Evolutionary conservation across 2,888 invertebrate genomes (phyloP), one percentile per base, ranked within the genome.

Genomic region (Pristionchus fissidentatus): DNA sequence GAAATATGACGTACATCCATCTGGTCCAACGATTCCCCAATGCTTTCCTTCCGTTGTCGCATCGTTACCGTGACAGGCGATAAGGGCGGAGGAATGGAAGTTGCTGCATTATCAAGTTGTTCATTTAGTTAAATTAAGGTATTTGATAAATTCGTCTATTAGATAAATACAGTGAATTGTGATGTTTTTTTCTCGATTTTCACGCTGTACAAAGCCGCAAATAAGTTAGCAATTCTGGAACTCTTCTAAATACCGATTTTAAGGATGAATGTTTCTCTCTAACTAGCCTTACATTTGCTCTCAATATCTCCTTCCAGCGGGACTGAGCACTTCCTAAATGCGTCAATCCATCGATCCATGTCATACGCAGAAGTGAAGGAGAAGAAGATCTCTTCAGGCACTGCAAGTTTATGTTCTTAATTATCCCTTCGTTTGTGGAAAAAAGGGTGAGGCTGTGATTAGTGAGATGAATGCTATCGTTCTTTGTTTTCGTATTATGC

Each of bases 321-420:
- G 0, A 86, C 84, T 15, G 84, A 85, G 26, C 81, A 78, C 82
- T 87, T 85, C 13, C 57, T 49, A 19, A 88, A 79, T 0, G 86
- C 87, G 5, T 83, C 77, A n/a, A 87, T 26, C 85, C 88, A 88
- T 73, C 87, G 52, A 10, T 87, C 88, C 2, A 79, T n/a, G 57
- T 89, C 89, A 26, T 70, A 84, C 15, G 84, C 41, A 0, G 84
- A 78, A 35, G 82, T n/a, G 19, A 70, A 46, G 38, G 29, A 35
- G 38, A 84, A 78, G 1, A 38, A 62, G 49, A 77, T 19, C 80
- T 81, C 80, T 13, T 81, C 80, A 0, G 46, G 32, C 1, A 22
- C 75, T 77, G 46, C n/a, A 70, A 70, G n/a, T n/a, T n/a, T n/a
- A n/a, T n/a, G n/a, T n/a, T n/a, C n/a, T n/a, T n/a, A n/a, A n/a